These are phyloP conservation scores for Temnothorax curvispinosus DNA, from an alignment of 1,140 invertebrate species.

Conservation along the genomic window DNA sequence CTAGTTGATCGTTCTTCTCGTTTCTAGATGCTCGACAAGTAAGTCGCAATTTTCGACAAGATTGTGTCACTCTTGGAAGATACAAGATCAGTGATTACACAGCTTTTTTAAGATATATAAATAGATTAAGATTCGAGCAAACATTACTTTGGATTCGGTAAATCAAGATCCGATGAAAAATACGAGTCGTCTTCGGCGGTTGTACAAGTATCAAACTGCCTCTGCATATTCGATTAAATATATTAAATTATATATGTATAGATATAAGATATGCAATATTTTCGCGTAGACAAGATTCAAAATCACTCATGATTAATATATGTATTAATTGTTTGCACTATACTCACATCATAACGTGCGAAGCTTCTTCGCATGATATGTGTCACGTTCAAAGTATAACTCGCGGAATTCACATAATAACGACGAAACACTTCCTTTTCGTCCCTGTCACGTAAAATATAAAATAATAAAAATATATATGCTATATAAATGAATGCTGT, in stretches of 20 bases:
- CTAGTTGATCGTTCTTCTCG: slow-evolving; percentile 28
- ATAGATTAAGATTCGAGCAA: not conserved
- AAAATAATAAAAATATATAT: slow-evolving; percentile 62
- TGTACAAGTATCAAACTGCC: slow-evolving; percentile 70
- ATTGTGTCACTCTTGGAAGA: slow-evolving; percentile 32
- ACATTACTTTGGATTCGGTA: slow-evolving; percentile 74
- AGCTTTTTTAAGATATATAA: not conserved
- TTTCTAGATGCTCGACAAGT: slow-evolving; percentile 14
- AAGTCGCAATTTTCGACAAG: slow-evolving; percentile 22
- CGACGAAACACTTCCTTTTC: slow-evolving; percentile 21
- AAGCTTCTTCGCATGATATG: slow-evolving; percentile 80
- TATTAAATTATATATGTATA: not conserved
- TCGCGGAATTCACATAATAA: slow-evolving; percentile 51
- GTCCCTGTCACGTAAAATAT: slow-evolving; percentile 18
- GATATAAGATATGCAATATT: not conserved
- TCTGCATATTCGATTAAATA: slow-evolving; percentile 52
- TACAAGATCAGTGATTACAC: not conserved
- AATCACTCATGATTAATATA: not conserved
- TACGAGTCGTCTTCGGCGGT: slow-evolving; percentile 76
- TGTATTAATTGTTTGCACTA: not conserved
- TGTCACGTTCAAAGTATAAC: slow-evolving; percentile 45
- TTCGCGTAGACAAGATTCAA: not conserved
- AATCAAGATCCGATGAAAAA: slow-evolving; percentile 72
- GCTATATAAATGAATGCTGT: slow-evolving; percentile 63
- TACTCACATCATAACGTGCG: slow-evolving; percentile 77